Base-by-base conservation (phyloP, 2,888 invertebrate species). In the Junonia oenone region DNA sequence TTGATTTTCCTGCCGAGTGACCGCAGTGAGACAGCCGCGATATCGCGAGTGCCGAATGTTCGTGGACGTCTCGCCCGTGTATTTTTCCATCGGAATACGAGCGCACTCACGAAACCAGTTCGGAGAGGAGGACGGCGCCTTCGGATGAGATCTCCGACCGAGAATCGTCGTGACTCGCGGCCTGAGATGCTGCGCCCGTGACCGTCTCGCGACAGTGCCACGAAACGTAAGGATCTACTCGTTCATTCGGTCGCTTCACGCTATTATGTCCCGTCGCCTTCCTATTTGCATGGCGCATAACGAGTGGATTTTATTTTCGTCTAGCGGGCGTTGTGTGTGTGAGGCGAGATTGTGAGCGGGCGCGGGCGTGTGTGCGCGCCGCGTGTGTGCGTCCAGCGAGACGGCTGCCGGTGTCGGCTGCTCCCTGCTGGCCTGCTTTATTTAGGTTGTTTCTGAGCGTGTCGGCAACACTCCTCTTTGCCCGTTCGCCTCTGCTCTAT, bases 231-330 rank as follows among this genome's bases (percentile, higher is more conserved):
- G 89, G 87, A 86, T 82, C 82, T 76, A 74, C 81, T 76, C 80
- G 82, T 84, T 81, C 78, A 81, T 81, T 83, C 76, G 78, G 68
- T 74, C 74, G 74, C 76, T 68, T 79, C 72, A 83, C 78, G 79
- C 59, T 67, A 63, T 63, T 63, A 64, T 82, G 78, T 73, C 75
- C 77, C 75, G 74, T 77, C 77, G 81, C 76, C 86, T 87, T 87
- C 85, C 85, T 86, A 88, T 88, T 89, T 85, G 89, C 89, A 88
- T 86, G 85, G 87, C 87, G 83, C 83, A 88, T 87, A 61, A 84
- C 85, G 82, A 87, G 85, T 85, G 83, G 78, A 86, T 88, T 87
- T 89, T 90, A 90, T 90, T 90, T 90, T 89, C 82, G 89, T 89
- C 88, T 88, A 83, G 82, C 69, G 69, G 72, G 67, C 71, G 69